A percentile compares a stretch with the other conserved stretches of the same genome.
These are phyloP conservation scores for Heliopora coerulea DNA, from an alignment of 92 coral and sea anemone genomes.

Conservation along the genomic window DNA sequence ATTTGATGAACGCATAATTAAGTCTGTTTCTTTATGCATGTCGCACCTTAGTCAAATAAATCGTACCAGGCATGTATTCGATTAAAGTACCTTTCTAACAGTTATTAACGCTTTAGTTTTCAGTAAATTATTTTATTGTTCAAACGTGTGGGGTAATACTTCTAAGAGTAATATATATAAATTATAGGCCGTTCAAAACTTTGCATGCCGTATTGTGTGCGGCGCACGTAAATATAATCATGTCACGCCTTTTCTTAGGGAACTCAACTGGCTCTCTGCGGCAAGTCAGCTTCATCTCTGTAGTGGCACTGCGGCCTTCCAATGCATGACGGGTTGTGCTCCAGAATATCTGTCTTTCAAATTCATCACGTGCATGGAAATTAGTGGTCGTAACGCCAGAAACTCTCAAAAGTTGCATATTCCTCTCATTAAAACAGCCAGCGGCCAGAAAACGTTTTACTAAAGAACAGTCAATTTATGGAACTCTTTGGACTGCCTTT, in stretches of 20 bases:
- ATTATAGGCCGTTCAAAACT: not conserved
- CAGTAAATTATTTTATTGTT: constrained; percentile 14
- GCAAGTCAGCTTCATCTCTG: too few species aligned
- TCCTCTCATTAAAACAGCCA: too few species aligned
- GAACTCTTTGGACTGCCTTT: too few species aligned
- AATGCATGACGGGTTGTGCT: too few species aligned
- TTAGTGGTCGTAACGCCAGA: too few species aligned
- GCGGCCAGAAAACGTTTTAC: too few species aligned
- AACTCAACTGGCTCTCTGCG: not conserved
- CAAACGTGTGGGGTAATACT: not conserved
- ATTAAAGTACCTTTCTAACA: constrained; percentile 7
- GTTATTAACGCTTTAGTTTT: constrained; percentile 20
- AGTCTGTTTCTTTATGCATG: not conserved
- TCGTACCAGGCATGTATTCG: constrained; percentile 23
- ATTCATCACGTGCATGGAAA: too few species aligned
- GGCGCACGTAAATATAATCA: not conserved
- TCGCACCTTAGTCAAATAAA: constrained; percentile 20
- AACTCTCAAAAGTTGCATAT: too few species aligned
- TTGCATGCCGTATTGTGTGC: not conserved
- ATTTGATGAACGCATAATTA: constrained; percentile 32
- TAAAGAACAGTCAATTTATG: too few species aligned
- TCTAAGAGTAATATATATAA: not conserved
- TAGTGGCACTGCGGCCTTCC: too few species aligned
- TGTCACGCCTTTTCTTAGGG: not conserved
- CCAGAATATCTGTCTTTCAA: too few species aligned